Base-by-base conservation (phyloP, 1,140 invertebrate genomes). In the Campoletis sonorensis region DNA sequence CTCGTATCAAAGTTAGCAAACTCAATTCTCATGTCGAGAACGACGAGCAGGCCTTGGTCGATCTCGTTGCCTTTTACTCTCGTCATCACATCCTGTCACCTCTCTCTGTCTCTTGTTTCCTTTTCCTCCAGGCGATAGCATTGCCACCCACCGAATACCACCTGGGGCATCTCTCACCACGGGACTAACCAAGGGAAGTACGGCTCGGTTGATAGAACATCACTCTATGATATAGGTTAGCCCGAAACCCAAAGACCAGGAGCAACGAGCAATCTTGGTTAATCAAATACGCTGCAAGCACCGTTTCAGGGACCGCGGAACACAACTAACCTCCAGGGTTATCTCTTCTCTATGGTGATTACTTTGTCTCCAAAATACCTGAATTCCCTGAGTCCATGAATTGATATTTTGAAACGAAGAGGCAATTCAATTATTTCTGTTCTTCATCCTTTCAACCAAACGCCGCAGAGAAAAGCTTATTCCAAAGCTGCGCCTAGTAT, bases 1-100 rank as follows among this genome's bases (percentile, higher is more conserved):
- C 82, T 83, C 78, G 84, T 84, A 89, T 89, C 84, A 89, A 87
- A 89, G 88, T 90, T 88, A 87, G 87, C 86, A 89, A 90, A 90
- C 87, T 90, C 85, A 84, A 88, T 88, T 87, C 83, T 13, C 80
- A 71, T 82, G 70, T 82, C 40, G 49, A 37, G n/a, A 61, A 78
- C 54, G 30, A 54, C 30, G 37, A 51, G 4, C 49, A 16, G n/a
- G n/a, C n/a, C n/a, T n/a, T n/a, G n/a, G n/a, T n/a, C n/a, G n/a
- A n/a, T 54, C 40, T 54, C 5, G 10, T 27, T 75, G 40, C 18
- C 40, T 37, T n/a, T 11, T 21, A 1, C 1, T 15, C n/a, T 30
- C 30, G 27, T 71, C 30, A 54, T 15, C 51, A 15, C 51, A 54
- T 54, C 51, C 4, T 54, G 51, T 10, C 37, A 4, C 37, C 37